Conservation (phyloP, 2,113 vertebrate genomes). For the Synchiropus splendidus region DNA sequence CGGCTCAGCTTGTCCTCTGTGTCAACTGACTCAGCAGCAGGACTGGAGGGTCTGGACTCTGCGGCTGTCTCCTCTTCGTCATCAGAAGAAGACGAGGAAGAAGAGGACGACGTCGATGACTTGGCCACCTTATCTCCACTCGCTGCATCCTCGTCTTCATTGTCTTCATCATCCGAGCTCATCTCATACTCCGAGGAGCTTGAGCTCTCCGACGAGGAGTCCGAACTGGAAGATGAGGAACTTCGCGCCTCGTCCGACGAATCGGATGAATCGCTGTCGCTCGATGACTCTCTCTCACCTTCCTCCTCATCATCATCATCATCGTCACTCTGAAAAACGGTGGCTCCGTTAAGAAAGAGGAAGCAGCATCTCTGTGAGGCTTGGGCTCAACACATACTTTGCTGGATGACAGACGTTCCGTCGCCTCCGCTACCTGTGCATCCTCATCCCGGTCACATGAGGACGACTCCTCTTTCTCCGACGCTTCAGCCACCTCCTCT, state of each 20-base stretch:
- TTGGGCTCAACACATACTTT: conserved; percentile 64
- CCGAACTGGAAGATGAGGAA: conserved; percentile 66
- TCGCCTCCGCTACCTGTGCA: conserved; percentile 57
- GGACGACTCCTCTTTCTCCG: conserved; percentile 71
- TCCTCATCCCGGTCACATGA: conserved; percentile 81
- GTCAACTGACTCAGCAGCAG: conserved; percentile 18
- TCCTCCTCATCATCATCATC: conserved; percentile 55
- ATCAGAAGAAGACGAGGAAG: conserved; percentile 45
- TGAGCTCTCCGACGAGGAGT: conserved; percentile 73
- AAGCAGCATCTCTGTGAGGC: neutral
- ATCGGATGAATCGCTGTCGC: conserved; percentile 75
- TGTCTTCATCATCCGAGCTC: conserved; percentile 70
- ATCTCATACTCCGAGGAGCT: conserved; percentile 84
- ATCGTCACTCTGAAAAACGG: conserved; percentile 30
- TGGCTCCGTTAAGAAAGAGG: neutral
- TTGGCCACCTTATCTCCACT: conserved; percentile 23
- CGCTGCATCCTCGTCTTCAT: conserved; percentile 50
- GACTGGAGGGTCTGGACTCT: conserved; percentile 28
- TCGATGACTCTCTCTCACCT: conserved; percentile 64
- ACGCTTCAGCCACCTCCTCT: conserved; percentile 83
- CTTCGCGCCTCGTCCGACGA: conserved; percentile 79
- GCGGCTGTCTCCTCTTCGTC: conserved; percentile 27
- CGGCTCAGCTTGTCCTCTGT: conserved; percentile 32
- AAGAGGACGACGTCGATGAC: conserved; percentile 53
- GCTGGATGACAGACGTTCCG: conserved; percentile 57